These are phyloP conservation scores for Salvelinus namaycush DNA, from an alignment of 2,113 vertebrate species.

Conservation along the genomic window DNA sequence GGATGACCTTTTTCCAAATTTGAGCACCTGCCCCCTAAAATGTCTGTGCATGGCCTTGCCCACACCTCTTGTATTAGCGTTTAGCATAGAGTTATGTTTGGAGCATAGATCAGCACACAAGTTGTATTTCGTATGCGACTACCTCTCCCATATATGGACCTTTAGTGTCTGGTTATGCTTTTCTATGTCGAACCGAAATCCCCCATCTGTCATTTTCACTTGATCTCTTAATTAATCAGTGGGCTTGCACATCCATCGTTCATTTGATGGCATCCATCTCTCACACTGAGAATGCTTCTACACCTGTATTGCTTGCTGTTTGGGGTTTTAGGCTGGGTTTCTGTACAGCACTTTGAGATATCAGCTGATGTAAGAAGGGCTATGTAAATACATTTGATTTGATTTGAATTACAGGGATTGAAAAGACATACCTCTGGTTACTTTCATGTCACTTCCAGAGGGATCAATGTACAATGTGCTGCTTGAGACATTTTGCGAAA, in stretches of 20 bases:
- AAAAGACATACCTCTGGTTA: background rate
- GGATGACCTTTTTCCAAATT: too few relatives aligned
- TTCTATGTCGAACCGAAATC: background rate
- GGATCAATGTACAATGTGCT: background rate
- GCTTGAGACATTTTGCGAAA: background rate
- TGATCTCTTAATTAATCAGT: slow-evolving; percentile 9
- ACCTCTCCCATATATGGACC: background rate
- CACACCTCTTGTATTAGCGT: background rate
- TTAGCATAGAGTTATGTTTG: background rate
- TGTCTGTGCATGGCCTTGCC: background rate
- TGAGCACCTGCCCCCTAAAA: too few relatives aligned
- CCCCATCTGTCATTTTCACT: background rate
- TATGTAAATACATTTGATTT: too few relatives aligned
- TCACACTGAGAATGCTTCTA: background rate
- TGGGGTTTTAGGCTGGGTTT: too few relatives aligned
- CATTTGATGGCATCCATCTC: background rate
- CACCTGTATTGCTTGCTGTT: too few relatives aligned
- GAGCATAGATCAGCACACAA: background rate
- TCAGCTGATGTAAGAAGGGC: too few relatives aligned
- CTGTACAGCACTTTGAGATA: too few relatives aligned
- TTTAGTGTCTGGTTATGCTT: background rate
- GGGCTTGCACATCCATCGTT: too few relatives aligned
- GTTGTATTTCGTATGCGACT: background rate
- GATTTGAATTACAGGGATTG: background rate
- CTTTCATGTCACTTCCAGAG: slow-evolving; percentile 3